phyloP scores from a whole-genome alignment of 2,888 invertebrate genomes.

The Eumerus sabulonum region DNA sequence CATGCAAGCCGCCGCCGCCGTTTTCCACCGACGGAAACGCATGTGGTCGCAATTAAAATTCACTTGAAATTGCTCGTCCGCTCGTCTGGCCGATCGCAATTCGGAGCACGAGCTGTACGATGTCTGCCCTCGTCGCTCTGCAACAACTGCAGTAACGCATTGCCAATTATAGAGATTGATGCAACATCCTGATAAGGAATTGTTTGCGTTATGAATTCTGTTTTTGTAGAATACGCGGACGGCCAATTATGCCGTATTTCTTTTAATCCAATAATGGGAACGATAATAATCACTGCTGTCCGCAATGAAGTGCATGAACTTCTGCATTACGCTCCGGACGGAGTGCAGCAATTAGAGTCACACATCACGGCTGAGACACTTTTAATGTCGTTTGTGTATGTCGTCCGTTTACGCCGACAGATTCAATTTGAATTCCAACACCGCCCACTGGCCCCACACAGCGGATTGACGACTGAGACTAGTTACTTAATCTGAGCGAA shows the following conservation, averaged over 20 bases:
- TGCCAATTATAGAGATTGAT: constrained; percentile 64
- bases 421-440: constrained; percentile 60
- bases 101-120: not conserved
- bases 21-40: constrained; percentile 56
- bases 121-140: not conserved
- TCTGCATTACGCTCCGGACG: constrained; percentile 31
- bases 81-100: constrained; percentile 9
- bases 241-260: constrained; percentile 36
- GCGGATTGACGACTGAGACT: not conserved
- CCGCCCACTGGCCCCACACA: constrained; percentile 41
- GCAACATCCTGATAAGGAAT: constrained; percentile 63
- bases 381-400: constrained; percentile 48
- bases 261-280: constrained; percentile 29
- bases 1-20: too few species aligned
- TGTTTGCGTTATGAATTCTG: constrained; percentile 32
- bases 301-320: constrained; percentile 11
- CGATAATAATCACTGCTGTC: constrained; percentile 33
- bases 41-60: constrained; percentile 68
- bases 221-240: constrained; percentile 29
- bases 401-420: constrained; percentile 35
- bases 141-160: constrained; percentile 20
- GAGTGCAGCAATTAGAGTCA: constrained; percentile 56
- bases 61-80: constrained; percentile 47
- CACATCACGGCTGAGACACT: constrained; percentile 54
- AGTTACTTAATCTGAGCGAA: constrained; percentile 13